phyloP scores from a whole-genome alignment of 1,140 invertebrate genomes.

The Ceratoteleas bidentatus region DNA sequence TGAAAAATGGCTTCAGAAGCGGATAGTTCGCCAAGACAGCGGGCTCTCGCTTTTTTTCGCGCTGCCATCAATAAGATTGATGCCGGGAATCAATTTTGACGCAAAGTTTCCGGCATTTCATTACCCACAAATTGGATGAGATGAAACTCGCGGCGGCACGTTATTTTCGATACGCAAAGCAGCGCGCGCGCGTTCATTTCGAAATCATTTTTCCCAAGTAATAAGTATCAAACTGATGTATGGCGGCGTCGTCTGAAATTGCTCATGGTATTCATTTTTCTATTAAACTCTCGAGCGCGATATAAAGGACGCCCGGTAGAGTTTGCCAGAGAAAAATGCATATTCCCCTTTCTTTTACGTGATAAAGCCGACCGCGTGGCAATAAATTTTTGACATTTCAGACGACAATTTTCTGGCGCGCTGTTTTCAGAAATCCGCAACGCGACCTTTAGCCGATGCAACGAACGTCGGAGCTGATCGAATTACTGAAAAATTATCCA shows the following conservation, averaged over 20 bases:
- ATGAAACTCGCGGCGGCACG: slow-evolving; percentile 29
- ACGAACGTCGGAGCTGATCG: too few relatives aligned
- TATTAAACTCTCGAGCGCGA: slow-evolving; percentile 28
- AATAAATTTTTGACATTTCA: slow-evolving; percentile 37
- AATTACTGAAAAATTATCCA: too few relatives aligned
- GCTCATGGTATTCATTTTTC: slow-evolving; percentile 35
- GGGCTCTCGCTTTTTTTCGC: not conserved
- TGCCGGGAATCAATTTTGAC: slow-evolving; percentile 16
- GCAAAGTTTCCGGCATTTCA: slow-evolving; percentile 19
- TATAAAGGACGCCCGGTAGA: slow-evolving; percentile 22
- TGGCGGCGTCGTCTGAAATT: slow-evolving; percentile 26
- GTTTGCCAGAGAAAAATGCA: slow-evolving; percentile 25
- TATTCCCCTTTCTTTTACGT: slow-evolving; percentile 30
- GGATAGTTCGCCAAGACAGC: not conserved
- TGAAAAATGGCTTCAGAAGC: slow-evolving; percentile 4
- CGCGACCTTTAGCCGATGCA: slow-evolving; percentile 5
- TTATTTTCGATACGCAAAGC: slow-evolving; percentile 34
- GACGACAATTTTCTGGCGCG: slow-evolving; percentile 15
- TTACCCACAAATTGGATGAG: slow-evolving; percentile 15
- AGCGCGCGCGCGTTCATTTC: slow-evolving; percentile 21
- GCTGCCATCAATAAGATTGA: slow-evolving; percentile 19
- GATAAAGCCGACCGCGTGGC: slow-evolving; percentile 8
- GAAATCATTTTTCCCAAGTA: slow-evolving; percentile 38
- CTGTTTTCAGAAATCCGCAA: slow-evolving; percentile 15
- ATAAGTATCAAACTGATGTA: slow-evolving; percentile 42